Base-by-base conservation (phyloP, 2,888 invertebrate genomes). In the Megaustenia siamemsis region DNA sequence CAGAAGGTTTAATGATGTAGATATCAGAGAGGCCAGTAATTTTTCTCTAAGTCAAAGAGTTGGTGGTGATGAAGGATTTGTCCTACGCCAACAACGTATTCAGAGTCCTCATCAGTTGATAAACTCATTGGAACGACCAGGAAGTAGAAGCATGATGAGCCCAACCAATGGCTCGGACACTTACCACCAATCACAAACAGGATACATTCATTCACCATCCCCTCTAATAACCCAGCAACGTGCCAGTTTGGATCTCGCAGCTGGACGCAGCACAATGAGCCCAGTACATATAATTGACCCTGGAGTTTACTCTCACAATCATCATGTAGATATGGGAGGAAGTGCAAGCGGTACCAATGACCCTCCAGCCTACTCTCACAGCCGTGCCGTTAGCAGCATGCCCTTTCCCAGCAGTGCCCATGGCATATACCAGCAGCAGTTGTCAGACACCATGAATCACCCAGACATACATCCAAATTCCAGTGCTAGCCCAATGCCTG, bases 191-290 rank as follows among this genome's bases (percentile, higher is more conserved):
- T 63, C 35, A 40, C 77, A 56, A 40, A 3, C 49, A 15, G 71
- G 40, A 24, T 80, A 71, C 66, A 56, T 45, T 49, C 84, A 84
- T 8, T 21, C 38, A 35, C 69, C 35, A 32, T 12, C 35, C 18
- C 3, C 56, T 35, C 24, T 80, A 2, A 63, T 60, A 66, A 28
- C 60, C 38, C 84, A 69, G 66, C 77, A 78, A 28, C 69, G 73
- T 38, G 79, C 76, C 69, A 80, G 53, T 28, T 49, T 84, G 45
- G 84, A 84, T 78, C 75, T 84, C 21, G 73, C 84, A 10, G 49
- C 75, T 40, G 35, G 49, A 32, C 60, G 56, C 32, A 69, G 24
- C 3, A 71, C 79, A 66, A 49, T 83, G 68, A 77, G 83, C 40
- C 77, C 73, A 18, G 77, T 68, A 0, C 49, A 28, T 21, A 12